Base-by-base conservation (phyloP, 2,888 invertebrate species). In the Octonoba sinensis region DNA sequence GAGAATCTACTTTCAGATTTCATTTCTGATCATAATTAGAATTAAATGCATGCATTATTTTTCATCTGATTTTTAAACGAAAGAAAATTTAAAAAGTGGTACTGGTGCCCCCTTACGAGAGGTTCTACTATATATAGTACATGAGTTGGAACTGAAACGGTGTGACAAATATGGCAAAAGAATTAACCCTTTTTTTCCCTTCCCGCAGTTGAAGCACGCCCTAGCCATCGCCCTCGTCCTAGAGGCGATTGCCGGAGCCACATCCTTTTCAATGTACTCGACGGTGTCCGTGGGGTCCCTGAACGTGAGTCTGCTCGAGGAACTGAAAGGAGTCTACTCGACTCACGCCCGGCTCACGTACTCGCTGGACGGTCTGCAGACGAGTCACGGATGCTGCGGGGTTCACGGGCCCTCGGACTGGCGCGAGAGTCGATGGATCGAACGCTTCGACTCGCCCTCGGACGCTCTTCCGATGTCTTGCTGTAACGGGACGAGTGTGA, bases 241-340 rank as follows among this genome's bases (percentile, higher is more conserved):
- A 44, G 76, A 76, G 24, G n/a, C 69, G 3, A 44, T 59, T 3
- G 69, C 76, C 0, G 76, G 76, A 8, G 59, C 67, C 0, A 6
- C 51, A 0, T 24, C 69, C 11, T 15, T 54, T 18, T 59, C 76
- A 2, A 20, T 62, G 22, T 1, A n/a, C 12, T n/a, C 51, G 15
- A n/a, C 51, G 6, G 36, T 72, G 1, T 18, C n/a, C 13, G 12
- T 20, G 0, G 62, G 51, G 13, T 13, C 15, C 0, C 8, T 27
- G 1, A 27, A 66, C 54, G 20, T 8, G 11, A 16, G 54, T 0
- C 49, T 69, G 6, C 24, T 13, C 1, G n/a, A 20, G 0, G 22
- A 44, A 6, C 1, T 67, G 18, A 8, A n/a, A 12, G 12, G 18
- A 6, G 13, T 3, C 2, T 76, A 62, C 44, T 59, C 36, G 22